Conservation (phyloP, 2,113 vertebrate genomes). For the Mystacornis crossleyi region DNA sequence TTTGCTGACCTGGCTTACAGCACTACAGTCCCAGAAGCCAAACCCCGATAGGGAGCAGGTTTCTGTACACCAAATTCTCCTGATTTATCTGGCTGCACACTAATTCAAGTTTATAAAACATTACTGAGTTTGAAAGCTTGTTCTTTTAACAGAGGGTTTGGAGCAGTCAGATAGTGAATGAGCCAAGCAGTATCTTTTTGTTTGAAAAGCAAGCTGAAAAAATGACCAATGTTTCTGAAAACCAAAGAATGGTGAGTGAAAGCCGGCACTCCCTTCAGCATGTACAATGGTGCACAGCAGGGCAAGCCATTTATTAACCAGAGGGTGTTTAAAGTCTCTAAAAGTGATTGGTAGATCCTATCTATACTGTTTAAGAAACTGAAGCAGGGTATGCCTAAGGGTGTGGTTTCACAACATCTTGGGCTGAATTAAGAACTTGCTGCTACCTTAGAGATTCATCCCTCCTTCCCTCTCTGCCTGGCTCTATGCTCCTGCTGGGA, state of each 20-base stretch:
- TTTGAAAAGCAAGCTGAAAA: background rate
- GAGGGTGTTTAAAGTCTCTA: background rate
- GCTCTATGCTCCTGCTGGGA: background rate
- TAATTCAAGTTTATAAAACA: background rate
- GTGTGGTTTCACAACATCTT: background rate
- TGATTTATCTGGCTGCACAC: background rate
- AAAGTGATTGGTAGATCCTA: background rate
- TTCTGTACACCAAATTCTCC: background rate
- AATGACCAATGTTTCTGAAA: background rate
- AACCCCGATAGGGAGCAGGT: accelerated
- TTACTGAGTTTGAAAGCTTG: background rate
- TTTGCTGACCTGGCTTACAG: background rate
- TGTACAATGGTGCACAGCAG: background rate
- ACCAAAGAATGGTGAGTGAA: background rate
- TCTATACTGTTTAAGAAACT: background rate
- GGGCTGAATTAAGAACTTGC: background rate
- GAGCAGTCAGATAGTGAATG: background rate
- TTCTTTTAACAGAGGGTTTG: background rate
- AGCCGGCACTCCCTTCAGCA: background rate
- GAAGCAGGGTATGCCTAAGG: background rate
- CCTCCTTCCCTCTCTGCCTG: background rate
- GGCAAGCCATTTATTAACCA: slow-evolving; percentile 2
- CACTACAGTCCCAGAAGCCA: background rate
- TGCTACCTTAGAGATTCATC: background rate
- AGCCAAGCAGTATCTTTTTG: background rate